These are phyloP conservation scores for Halcyon malimbica DNA, from an alignment of 2,113 vertebrate species.

Conservation along the genomic window DNA sequence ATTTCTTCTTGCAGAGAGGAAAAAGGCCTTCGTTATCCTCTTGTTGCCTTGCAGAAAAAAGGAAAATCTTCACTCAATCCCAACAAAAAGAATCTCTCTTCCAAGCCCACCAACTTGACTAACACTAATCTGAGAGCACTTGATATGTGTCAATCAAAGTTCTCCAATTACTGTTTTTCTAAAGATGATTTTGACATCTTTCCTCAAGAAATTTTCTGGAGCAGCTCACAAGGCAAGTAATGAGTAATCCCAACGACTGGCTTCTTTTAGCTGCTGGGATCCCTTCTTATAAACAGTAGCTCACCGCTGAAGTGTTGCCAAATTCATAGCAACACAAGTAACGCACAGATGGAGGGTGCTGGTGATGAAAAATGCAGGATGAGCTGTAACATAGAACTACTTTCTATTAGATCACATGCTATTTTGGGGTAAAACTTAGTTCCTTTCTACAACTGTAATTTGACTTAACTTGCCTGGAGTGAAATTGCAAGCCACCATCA, in stretches of 20 bases:
- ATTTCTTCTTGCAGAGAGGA: not conserved
- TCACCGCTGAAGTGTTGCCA: conserved; percentile 23
- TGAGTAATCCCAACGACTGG: not conserved
- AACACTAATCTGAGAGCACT: not conserved
- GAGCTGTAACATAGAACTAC: conserved; percentile 25
- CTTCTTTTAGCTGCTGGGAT: conserved; percentile 44
- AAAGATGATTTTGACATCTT: not conserved
- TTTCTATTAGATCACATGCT: conserved; percentile 37
- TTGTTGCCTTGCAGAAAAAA: not conserved
- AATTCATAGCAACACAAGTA: conserved; percentile 40
- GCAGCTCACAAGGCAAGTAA: conserved; percentile 29
- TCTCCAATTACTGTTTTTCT: not conserved
- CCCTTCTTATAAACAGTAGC: conserved; percentile 65
- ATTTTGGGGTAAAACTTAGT: not conserved
- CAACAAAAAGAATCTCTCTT: not conserved
- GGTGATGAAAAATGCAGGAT: conserved; percentile 15
- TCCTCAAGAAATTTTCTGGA: not conserved
- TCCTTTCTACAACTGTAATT: not conserved
- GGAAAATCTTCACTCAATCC: not conserved
- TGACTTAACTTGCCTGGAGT: not conserved
- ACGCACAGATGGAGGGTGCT: conserved; percentile 39
- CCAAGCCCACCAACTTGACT: not conserved
- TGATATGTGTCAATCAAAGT: not conserved
- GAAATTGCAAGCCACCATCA: not conserved
- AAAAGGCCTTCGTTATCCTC: not conserved